Evolutionary conservation across 2,888 invertebrate species (phyloP).

Genomic region (Macaria notata): DNA sequence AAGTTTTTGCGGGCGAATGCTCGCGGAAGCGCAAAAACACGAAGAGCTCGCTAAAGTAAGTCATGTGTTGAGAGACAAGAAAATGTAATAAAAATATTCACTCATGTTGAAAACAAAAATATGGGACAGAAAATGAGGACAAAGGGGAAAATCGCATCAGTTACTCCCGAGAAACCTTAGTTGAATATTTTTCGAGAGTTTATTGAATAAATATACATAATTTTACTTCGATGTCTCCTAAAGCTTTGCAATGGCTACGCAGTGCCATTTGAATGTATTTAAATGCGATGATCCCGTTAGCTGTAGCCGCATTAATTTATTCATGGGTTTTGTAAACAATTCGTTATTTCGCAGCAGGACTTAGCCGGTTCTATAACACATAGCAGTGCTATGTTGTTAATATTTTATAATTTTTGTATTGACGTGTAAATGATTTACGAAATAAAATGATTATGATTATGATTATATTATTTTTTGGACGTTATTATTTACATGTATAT

Average conservation of each 20-base stretch:
- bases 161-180: conserved; percentile 62
- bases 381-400: too few relatives aligned
- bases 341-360: too few relatives aligned
- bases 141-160: conserved; percentile 66
- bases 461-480: too few relatives aligned
- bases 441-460: too few relatives aligned
- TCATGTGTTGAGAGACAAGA: conserved; percentile 67
- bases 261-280: conserved; percentile 36
- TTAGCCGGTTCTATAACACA: too few relatives aligned
- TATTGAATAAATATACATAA: conserved; percentile 77
- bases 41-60: conserved; percentile 51
- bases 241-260: conserved; percentile 50
- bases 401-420: too few relatives aligned
- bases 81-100: conserved; percentile 72
- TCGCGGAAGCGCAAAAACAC: conserved; percentile 47
- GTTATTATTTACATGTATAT: too few relatives aligned
- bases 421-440: too few relatives aligned
- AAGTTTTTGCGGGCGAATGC: conserved; percentile 47
- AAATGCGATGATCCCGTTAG: conserved; percentile 29
- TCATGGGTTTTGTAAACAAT: conserved; percentile 10
- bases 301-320: conserved; percentile 28
- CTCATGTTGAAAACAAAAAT: conserved; percentile 74
- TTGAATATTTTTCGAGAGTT: conserved; percentile 67
- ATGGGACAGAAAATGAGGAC: conserved; percentile 68
- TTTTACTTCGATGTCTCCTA: conserved; percentile 59